These are phyloP conservation scores for Zaprionus obscuricornis DNA, from an alignment of 2,888 invertebrate species.

Conservation along the genomic window DNA sequence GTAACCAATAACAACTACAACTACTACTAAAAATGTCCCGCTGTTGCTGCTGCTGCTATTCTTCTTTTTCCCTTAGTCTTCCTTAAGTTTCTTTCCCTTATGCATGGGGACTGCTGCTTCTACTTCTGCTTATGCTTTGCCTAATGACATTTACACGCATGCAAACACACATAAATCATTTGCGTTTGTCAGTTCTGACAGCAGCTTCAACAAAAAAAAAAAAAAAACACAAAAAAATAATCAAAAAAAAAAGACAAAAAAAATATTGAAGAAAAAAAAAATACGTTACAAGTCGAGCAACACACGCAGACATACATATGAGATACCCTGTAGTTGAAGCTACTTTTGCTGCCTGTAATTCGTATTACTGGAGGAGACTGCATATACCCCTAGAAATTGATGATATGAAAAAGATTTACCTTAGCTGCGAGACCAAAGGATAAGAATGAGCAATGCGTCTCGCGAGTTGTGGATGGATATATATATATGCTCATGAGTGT, in stretches of 20 bases:
- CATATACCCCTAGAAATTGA: too few relatives aligned
- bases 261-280: conserved; percentile 10
- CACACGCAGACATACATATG: too few relatives aligned
- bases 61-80: neutral
- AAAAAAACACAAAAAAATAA: conserved; percentile 24
- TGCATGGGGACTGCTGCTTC: neutral
- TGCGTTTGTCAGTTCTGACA: conserved; percentile 80
- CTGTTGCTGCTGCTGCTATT: neutral
- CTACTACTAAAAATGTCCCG: neutral
- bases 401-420: too few relatives aligned
- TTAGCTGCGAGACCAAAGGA: conserved; percentile 24
- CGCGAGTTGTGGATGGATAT: conserved; percentile 42
- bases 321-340: too few relatives aligned
- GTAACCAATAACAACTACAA: too few relatives aligned
- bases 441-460: conserved; percentile 20
- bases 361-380: too few relatives aligned
- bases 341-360: too few relatives aligned
- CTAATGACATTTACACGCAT: conserved; percentile 81
- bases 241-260: conserved; percentile 15
- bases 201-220: conserved; percentile 47
- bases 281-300: too few relatives aligned
- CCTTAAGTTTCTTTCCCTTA: conserved; percentile 6
- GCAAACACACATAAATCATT: conserved; percentile 81
- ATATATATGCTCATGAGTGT: too few relatives aligned
- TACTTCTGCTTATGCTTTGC: conserved; percentile 39